phyloP scores from a whole-genome alignment of 2,888 invertebrate species.

The Drosophila hawaiiensis region DNA sequence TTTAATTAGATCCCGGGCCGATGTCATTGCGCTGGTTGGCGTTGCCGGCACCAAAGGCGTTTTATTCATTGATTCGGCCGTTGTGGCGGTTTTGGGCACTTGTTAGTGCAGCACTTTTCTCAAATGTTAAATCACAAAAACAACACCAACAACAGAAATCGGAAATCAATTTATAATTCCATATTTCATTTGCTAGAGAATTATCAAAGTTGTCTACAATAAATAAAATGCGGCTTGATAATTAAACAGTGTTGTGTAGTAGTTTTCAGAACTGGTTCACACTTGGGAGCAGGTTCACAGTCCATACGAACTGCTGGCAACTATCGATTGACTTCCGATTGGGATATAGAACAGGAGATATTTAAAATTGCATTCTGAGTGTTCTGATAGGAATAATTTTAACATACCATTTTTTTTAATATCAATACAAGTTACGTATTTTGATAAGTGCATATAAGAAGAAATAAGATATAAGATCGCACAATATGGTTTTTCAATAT shows the following conservation, averaged over 20 bases:
- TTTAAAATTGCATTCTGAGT: neutral
- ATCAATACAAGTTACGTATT: neutral
- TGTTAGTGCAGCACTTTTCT: constrained; percentile 6
- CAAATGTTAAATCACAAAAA: constrained; percentile 1
- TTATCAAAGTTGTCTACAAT: constrained; percentile 24
- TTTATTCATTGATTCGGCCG: neutral
- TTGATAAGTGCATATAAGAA: neutral
- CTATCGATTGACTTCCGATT: neutral
- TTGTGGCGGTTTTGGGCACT: neutral
- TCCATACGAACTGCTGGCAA: neutral
- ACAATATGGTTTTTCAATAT: neutral
- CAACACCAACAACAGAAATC: neutral
- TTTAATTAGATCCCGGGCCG: constrained; percentile 84
- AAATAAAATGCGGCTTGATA: constrained; percentile 56
- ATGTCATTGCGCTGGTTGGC: constrained; percentile 73
- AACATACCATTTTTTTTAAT: neutral
- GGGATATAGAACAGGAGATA: too few relatives aligned
- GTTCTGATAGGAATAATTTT: neutral
- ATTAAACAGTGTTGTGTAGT: constrained; percentile 27
- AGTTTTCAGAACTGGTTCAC: constrained; percentile 32
- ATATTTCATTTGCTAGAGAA: constrained; percentile 28
- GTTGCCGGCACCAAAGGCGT: constrained; percentile 29
- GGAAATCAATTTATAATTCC: constrained; percentile 7
- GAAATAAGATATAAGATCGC: neutral
- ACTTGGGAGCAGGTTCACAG: neutral